These are phyloP conservation scores for Trinorchestia longiramus DNA, from an alignment of 1,140 invertebrate species.

Conservation along the genomic window DNA sequence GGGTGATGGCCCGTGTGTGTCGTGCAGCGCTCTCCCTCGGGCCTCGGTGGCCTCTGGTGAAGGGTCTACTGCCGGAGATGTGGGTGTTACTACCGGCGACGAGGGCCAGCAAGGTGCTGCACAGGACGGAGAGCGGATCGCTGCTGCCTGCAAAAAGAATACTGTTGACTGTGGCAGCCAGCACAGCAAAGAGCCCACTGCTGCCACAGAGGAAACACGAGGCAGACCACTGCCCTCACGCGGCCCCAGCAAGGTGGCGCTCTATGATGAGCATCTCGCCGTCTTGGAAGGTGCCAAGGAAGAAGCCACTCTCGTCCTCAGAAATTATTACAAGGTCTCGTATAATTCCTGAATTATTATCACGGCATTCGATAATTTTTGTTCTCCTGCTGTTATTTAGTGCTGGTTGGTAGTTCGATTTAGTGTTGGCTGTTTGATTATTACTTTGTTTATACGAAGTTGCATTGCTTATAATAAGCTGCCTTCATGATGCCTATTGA, in stretches of 20 bases:
- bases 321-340: constrained; percentile 90
- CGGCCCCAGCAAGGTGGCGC: not conserved
- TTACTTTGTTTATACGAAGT: not conserved
- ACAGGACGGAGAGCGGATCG: too few species aligned
- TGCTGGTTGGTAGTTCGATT: not conserved
- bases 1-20: not conserved
- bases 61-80: not conserved
- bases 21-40: not conserved
- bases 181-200: not conserved
- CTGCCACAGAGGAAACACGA: not conserved
- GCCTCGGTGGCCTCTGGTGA: not conserved
- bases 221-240: not conserved
- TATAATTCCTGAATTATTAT: too few species aligned
- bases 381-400: not conserved
- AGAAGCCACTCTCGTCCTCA: constrained; percentile 85
- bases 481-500: not conserved
- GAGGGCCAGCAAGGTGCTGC: not conserved
- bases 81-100: not conserved
- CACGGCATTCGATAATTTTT: too few species aligned
- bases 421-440: not conserved
- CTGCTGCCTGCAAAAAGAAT: not conserved
- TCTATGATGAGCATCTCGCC: constrained; percentile 76
- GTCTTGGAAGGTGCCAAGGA: constrained; percentile 84
- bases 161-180: not conserved
- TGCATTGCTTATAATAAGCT: not conserved